Evolutionary conservation across 2,888 invertebrate species (phyloP).

Genomic region (Gastrophysa polygoni): DNA sequence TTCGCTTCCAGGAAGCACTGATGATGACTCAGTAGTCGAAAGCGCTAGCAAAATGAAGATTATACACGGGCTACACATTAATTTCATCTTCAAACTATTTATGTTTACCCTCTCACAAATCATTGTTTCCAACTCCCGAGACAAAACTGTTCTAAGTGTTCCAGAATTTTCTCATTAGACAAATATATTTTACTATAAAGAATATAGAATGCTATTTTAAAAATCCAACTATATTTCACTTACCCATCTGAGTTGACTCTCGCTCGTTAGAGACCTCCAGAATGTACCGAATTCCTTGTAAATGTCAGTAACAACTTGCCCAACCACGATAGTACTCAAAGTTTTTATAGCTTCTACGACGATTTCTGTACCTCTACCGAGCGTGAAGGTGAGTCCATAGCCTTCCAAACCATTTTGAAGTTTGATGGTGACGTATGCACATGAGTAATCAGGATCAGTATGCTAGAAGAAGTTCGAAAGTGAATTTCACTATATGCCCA

Average conservation of each 20-base stretch:
- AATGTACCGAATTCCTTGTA: conserved; percentile 78
- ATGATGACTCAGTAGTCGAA: no score
- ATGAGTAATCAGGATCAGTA: conserved; percentile 88
- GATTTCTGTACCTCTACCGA: conserved; percentile 88
- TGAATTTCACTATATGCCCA: not conserved
- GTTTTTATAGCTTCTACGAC: conserved; percentile 78
- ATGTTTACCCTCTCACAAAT: no score
- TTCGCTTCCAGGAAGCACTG: no score
- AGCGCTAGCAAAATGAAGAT: no score
- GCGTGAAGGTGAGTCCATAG: conserved; percentile 85
- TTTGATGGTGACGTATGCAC: conserved; percentile 84
- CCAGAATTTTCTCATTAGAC: no score
- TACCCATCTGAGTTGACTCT: conserved; percentile 92
- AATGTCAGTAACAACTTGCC: conserved; percentile 71
- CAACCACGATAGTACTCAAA: conserved; percentile 72
- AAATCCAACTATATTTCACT: conserved; percentile 30
- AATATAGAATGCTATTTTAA: no score
- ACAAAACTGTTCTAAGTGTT: no score
- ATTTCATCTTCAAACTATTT: no score
- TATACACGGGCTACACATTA: no score
- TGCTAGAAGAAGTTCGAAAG: conserved; percentile 64
- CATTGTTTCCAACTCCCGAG: no score
- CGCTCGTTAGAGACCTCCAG: conserved; percentile 83
- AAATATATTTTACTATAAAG: no score
- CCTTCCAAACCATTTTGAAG: conserved; percentile 71